Evolutionary conservation across 2,113 vertebrate species (phyloP), one percentile per base, ranked within the genome.

Genomic region (Sphaerodactylus townsendi): DNA sequence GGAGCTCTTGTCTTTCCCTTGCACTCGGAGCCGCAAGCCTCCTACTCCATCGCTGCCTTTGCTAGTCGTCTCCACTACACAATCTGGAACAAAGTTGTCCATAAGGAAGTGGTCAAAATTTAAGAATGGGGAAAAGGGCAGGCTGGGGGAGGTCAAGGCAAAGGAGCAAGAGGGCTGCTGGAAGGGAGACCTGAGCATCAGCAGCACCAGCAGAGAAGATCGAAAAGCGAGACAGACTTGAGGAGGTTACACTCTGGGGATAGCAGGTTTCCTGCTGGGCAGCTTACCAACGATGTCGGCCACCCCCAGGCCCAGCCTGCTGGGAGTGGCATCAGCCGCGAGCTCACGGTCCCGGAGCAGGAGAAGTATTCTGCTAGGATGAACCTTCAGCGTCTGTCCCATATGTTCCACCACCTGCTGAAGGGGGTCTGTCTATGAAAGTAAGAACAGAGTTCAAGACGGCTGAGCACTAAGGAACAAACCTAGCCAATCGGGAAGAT

Each of bases 1-100:
- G 19, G 83, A 85, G 28, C n/a, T 37, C 62, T 48, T 85, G 68
- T 85, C 68, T 37, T 85, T 79, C 35, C 83, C 83, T 72, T 85
- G 76, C 13, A 85, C 75, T 3, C 53, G 53, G 10, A 85, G 83
- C 39, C 14, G 68, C 68, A 85, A 75, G 53, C 1, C 39, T 64
- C 66, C 66, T 19, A 15, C 5, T 4, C 53, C 73, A 46, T 1
- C 13, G 4, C 6, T 25, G 65, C 4, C 44, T 19, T 25, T 15
- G 30, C 37, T 46, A 28, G 11, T 35, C n/a, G 50, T 48, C 48
- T 85, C 76, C 14, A 85, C 83, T 30, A 85, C 28, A 44, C 83
- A 85, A 48, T 85, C 83, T 85, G 68, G 19, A 78, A 23, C 23
- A 62, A 28, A 79, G n/a, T 37, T 17, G 5, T 62, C 39, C n/a